Conservation (phyloP, 2,113 vertebrate species). For the Sylvietta virens region DNA sequence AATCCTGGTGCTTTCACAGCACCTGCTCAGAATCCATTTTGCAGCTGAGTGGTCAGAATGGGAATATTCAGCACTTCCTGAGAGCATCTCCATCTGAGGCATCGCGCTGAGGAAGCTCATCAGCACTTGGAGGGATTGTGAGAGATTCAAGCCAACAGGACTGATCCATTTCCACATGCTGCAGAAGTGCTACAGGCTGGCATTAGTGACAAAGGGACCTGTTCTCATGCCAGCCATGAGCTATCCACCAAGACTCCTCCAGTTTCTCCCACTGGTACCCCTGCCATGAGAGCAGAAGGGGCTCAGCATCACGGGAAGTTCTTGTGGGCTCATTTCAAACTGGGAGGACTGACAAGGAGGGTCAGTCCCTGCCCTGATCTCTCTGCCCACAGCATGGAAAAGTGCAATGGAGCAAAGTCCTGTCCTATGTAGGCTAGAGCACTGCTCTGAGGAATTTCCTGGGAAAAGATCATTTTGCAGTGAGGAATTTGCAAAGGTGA, state of each 20-base stretch:
- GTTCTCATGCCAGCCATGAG: not conserved
- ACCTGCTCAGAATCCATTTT: not conserved
- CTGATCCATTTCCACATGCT: not conserved
- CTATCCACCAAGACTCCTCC: not conserved
- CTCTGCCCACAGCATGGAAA: not conserved
- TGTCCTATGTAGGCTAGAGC: not conserved
- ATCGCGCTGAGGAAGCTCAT: not conserved
- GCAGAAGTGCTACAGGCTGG: not conserved
- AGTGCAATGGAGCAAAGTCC: not conserved
- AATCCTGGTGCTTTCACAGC: fast-evolving
- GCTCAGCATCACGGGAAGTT: not conserved
- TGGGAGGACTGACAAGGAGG: not conserved
- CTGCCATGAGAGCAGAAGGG: not conserved
- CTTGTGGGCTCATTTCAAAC: not conserved
- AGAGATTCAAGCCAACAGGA: not conserved
- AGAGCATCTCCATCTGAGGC: not conserved
- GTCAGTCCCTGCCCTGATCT: not conserved
- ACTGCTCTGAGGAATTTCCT: not conserved
- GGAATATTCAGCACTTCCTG: not conserved
- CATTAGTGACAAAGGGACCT: not conserved
- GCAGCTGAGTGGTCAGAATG: not conserved
- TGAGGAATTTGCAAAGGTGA: not conserved
- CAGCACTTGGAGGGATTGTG: not conserved
- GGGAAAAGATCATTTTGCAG: not conserved
- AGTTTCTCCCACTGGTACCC: not conserved